phyloP scores from a whole-genome alignment of 2,113 vertebrate genomes.

The Zapornia atra region DNA sequence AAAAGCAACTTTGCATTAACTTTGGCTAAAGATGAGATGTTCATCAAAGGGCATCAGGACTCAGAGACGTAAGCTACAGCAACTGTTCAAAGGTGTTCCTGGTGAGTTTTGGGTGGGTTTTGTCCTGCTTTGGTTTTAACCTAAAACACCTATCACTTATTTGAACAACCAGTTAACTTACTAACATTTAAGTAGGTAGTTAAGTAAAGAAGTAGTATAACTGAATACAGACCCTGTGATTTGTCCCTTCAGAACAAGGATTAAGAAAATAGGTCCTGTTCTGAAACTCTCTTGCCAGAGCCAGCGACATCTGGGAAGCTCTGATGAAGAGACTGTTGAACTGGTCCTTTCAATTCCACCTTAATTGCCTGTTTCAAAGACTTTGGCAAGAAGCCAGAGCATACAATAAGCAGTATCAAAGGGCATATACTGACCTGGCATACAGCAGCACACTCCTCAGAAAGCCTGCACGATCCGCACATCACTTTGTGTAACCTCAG shows the following conservation, averaged over 20 bases:
- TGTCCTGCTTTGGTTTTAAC: neutral
- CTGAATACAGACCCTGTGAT: neutral
- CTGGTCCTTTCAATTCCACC: neutral
- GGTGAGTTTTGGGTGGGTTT: neutral
- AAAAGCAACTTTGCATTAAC: too few species aligned
- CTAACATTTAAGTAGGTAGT: neutral
- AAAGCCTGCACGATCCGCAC: neutral
- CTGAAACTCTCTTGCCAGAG: neutral
- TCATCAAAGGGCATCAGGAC: too few species aligned
- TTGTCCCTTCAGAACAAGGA: neutral
- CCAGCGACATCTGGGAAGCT: neutral
- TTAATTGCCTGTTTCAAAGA: too few species aligned
- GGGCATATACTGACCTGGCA: neutral
- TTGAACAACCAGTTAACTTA: neutral
- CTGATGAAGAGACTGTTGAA: neutral
- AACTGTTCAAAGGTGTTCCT: neutral
- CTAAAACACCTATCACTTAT: neutral
- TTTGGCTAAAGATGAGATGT: too few species aligned
- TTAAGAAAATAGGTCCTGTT: neutral
- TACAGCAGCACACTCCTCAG: neutral
- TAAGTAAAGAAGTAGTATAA: neutral
- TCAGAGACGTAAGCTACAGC: neutral
- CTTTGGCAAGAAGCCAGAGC: neutral
- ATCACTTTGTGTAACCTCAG: neutral
- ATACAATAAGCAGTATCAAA: neutral